A percentile compares a stretch with the other conserved stretches of the same genome.
These are phyloP conservation scores for Otolemur garnettii DNA, from an alignment of 2,113 vertebrate species.

Conservation along the genomic window DNA sequence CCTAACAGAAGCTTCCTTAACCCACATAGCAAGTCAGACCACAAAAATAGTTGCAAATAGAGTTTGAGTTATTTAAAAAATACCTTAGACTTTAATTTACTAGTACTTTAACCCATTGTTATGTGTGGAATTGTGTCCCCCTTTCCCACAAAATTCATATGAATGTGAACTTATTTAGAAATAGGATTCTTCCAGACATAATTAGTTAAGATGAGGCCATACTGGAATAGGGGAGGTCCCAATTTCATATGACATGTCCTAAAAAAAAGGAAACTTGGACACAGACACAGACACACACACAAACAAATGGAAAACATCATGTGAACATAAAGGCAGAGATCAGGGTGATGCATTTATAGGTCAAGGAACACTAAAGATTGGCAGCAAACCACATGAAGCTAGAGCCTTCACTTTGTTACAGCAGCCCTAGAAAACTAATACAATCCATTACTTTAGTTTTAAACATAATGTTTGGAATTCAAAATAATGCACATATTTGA, in stretches of 20 bases:
- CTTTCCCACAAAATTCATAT: not conserved
- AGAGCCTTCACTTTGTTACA: not conserved
- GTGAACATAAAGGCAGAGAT: not conserved
- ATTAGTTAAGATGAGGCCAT: not conserved
- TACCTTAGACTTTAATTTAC: conserved; percentile 13
- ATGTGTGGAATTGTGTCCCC: not conserved
- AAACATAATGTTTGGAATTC: conserved; percentile 28
- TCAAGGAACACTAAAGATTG: not conserved
- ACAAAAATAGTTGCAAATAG: not conserved
- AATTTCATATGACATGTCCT: not conserved
- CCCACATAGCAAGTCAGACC: not conserved
- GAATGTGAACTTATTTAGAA: not conserved
- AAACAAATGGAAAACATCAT: not conserved
- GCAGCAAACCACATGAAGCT: not conserved
- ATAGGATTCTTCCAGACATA: not conserved
- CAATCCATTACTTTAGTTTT: not conserved
- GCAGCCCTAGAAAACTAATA: not conserved
- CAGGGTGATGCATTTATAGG: not conserved
- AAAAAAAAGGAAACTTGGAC: not conserved
- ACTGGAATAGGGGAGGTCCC: not conserved
- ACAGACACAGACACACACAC: not conserved
- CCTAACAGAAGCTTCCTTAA: not conserved
- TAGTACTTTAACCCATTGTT: not conserved
- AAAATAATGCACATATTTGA: not conserved
- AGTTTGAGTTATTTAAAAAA: not conserved